phyloP scores from a whole-genome alignment of 2,888 invertebrate species.

The Frankliniella intonsa region DNA sequence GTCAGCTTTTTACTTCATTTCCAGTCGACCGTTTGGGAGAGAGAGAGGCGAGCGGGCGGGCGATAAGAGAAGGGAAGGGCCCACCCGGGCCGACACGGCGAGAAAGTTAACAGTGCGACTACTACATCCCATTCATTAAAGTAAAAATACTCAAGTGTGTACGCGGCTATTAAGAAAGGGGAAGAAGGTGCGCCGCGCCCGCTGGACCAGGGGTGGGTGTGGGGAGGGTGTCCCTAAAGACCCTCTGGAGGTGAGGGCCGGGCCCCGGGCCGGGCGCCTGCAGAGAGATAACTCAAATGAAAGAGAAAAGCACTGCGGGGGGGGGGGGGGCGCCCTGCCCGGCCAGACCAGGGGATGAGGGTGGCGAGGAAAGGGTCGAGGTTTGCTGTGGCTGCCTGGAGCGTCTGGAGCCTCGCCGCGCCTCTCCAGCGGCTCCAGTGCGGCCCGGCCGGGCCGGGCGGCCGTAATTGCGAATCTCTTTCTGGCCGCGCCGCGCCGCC shows the following conservation, averaged over 20 bases:
- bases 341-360: neutral
- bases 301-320: slow-evolving; percentile 17
- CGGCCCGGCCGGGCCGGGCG: too few species aligned
- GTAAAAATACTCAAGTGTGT: neutral
- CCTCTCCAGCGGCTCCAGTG: neutral
- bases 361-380: neutral
- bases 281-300: slow-evolving; percentile 23
- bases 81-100: neutral
- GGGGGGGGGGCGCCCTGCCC: neutral
- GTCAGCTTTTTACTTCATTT: neutral
- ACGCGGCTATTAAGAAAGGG: neutral
- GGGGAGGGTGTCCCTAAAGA: slow-evolving; percentile 18
- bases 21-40: neutral
- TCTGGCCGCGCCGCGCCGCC: neutral
- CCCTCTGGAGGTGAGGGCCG: slow-evolving; percentile 14
- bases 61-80: too few species aligned
- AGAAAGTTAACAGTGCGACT: neutral
- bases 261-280: slow-evolving; percentile 12
- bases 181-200: neutral
- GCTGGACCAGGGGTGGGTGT: neutral
- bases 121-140: neutral
- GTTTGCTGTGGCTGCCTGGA: neutral
- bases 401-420: neutral
- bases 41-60: neutral
- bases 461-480: slow-evolving; percentile 6